A percentile compares a stretch with the other conserved stretches of the same genome.
Evolutionary conservation across 2,113 vertebrate species (phyloP).

Genomic region (Pterocles orientalis): DNA sequence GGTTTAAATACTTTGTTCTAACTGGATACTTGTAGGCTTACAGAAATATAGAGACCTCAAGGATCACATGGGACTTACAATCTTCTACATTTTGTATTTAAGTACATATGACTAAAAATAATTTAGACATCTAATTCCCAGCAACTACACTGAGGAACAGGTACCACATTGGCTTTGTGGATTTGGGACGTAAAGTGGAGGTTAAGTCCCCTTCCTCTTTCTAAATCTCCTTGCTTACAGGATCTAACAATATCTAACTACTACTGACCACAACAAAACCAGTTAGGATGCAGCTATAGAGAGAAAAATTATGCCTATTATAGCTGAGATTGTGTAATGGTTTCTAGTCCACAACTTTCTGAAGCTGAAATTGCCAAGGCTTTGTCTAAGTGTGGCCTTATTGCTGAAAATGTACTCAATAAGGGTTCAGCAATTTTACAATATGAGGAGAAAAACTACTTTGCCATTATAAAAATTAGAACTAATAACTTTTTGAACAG

Average conservation of each 20-base stretch:
- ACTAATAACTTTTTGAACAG: background rate
- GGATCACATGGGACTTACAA: background rate
- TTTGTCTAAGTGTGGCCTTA: background rate
- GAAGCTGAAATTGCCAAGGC: background rate
- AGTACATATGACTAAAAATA: background rate
- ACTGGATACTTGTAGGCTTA: background rate
- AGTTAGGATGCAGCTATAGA: background rate
- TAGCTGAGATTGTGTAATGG: background rate
- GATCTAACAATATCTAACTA: background rate
- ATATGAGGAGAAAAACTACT: background rate
- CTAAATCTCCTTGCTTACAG: background rate
- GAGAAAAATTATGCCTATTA: background rate
- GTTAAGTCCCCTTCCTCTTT: background rate
- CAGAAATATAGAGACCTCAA: fast-evolving
- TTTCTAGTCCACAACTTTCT: constrained; percentile 6
- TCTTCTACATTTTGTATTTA: background rate
- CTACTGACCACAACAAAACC: background rate
- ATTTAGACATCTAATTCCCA: background rate
- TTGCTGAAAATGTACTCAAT: background rate
- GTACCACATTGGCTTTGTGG: background rate
- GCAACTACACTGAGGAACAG: background rate
- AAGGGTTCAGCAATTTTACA: constrained; percentile 1
- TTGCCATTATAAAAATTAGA: constrained; percentile 5
- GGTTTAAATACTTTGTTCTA: background rate
- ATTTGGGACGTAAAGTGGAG: background rate